Conservation (phyloP, 2,113 vertebrate species). For the Cololabis saira region DNA sequence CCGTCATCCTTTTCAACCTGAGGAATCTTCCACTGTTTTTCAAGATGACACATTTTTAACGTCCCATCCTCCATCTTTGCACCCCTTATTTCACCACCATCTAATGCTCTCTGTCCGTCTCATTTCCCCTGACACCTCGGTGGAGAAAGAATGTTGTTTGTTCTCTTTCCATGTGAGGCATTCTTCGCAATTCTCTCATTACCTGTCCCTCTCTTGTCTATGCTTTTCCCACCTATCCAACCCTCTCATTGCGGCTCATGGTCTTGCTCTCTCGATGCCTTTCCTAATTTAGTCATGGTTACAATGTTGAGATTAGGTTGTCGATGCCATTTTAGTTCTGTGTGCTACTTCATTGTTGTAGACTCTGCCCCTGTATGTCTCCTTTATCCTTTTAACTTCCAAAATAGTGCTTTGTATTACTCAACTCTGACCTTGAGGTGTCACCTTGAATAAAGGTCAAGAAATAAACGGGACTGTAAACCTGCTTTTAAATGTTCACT, state of each 20-base stretch:
- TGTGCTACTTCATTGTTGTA: conserved; percentile 69
- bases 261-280: conserved; percentile 38
- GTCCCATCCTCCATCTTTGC: conserved; percentile 61
- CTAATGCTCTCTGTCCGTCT: conserved; percentile 49
- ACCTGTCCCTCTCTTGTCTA: conserved; percentile 31
- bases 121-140: conserved; percentile 46
- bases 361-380: conserved; percentile 53
- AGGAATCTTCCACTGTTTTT: conserved; percentile 71
- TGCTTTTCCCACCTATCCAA: conserved; percentile 36
- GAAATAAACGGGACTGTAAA: conserved; percentile 29
- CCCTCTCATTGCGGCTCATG: conserved; percentile 30
- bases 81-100: conserved; percentile 47
- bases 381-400: conserved; percentile 49
- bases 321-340: conserved; percentile 73
- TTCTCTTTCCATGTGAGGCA: conserved; percentile 35
- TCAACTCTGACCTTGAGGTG: conserved; percentile 65
- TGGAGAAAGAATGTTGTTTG: conserved; percentile 44
- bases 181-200: conserved; percentile 58
- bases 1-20: conserved; percentile 60
- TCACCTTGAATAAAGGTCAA: conserved; percentile 54
- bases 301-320: conserved; percentile 78
- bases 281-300: conserved; percentile 70
- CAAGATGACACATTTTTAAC: conserved; percentile 77
- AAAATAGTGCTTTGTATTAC: conserved; percentile 44
- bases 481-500: conserved; percentile 12